Evolutionary conservation across 2,113 vertebrate species (phyloP), one percentile per base, ranked within the genome.

Genomic region (Gymnobelideus leadbeateri): DNA sequence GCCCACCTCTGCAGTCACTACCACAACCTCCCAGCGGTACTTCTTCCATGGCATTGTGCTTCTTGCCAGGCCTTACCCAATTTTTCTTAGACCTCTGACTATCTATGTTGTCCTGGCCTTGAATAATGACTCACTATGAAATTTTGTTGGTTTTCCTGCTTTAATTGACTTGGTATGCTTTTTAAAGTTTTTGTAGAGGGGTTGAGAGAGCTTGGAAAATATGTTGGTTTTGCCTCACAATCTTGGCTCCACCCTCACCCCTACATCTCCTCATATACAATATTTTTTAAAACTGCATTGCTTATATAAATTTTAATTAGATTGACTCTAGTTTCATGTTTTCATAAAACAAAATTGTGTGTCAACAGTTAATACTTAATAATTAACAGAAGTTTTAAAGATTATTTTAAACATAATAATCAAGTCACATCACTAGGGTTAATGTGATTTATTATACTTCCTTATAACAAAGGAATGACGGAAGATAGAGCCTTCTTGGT

Each of bases 291-390:
- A 43, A 47, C 3, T 1, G 6, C 2, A 2, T 2, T 11, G 31
- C 3, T 6, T 11, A 19, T 19, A 0, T 23, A 84, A 9, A 6
- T 3, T 0, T 51, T 55, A 51, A 46, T 91, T 37, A 21, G n/a
- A n/a, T n/a, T 77, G 47, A 37, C 2, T 2, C 3, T n/a, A 12
- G 61, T 26, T 25, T n/a, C n/a, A 26, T 3, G 46, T 92, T 68
- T n/a, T 12, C 46, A 25, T 89, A 21, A 50, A 61, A n/a, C 31
- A 43, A 43, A 24, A 8, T 5, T 26, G 21, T 2, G 0, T 61
- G 8, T 2, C 52, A n/a, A 6, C 2, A 16, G n/a, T 4, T 10
- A 21, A 24, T 43, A 0, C 6, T 0, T 19, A 14, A 12, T 26
- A 47, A 46, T 21, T n/a, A 12, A 12, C 37, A 37, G 68, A 77